Evolutionary conservation across 2,797 vertebrate genomes (phyloP).

Genomic region (Myripristis murdjan): DNA sequence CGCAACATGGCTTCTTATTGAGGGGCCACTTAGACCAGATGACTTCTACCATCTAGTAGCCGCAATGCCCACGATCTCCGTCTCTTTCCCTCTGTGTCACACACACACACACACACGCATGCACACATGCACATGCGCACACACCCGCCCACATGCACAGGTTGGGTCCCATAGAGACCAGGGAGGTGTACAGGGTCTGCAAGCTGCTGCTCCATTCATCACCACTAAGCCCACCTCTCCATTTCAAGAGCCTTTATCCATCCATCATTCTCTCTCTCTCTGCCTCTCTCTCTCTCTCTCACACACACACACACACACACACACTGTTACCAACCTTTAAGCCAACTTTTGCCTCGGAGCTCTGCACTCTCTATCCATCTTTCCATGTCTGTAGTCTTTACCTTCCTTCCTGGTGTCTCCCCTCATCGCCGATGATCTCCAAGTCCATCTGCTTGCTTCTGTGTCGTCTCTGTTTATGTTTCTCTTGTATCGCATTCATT

Average conservation of each 20-base stretch:
- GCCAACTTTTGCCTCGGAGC: constrained; percentile 67
- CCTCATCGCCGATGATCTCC: constrained; percentile 34
- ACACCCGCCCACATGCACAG: constrained; percentile 20
- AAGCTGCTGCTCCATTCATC: constrained; percentile 73
- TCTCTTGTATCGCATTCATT: constrained; percentile 19
- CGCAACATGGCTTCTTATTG: constrained; percentile 12
- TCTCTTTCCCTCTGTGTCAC: not conserved
- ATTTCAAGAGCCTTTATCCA: constrained; percentile 65
- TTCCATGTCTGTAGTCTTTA: constrained; percentile 25
- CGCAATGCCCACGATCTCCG: not conserved
- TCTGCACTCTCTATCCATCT: constrained; percentile 66
- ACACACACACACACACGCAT: not conserved
- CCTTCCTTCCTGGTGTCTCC: constrained; percentile 56
- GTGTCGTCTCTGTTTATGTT: constrained; percentile 68
- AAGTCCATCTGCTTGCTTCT: constrained; percentile 52
- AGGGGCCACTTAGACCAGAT: constrained; percentile 37
- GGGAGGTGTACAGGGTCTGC: constrained; percentile 48
- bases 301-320: too few relatives aligned
- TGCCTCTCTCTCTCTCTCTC: constrained; percentile 59
- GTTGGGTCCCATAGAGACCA: constrained; percentile 27
- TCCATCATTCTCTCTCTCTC: constrained; percentile 69
- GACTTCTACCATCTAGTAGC: constrained; percentile 46
- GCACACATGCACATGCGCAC: constrained; percentile 15
- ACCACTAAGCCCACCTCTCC: constrained; percentile 72
- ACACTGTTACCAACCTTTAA: constrained; percentile 74